phyloP scores from a whole-genome alignment of 2,888 invertebrate genomes.

The Dryobotodes eremita region DNA sequence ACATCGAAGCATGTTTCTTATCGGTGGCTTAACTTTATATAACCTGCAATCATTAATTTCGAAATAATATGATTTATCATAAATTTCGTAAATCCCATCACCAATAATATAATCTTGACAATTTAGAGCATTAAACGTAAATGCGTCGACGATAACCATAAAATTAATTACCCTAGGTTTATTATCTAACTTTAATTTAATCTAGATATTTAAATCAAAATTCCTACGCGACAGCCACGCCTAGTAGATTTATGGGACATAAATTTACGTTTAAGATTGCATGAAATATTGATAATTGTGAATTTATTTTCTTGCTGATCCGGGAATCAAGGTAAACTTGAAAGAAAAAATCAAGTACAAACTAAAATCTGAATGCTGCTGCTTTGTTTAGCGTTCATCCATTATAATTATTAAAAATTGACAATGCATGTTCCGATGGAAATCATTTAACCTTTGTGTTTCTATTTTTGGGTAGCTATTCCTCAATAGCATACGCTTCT shows the following conservation, averaged over 20 bases:
- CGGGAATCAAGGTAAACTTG: slow-evolving; percentile 22
- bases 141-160: slow-evolving; percentile 22
- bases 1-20: slow-evolving; percentile 53
- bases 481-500: background rate
- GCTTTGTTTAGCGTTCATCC: background rate
- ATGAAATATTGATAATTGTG: slow-evolving; percentile 37
- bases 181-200: slow-evolving; percentile 36
- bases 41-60: slow-evolving; percentile 39
- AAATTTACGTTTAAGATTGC: slow-evolving; percentile 47
- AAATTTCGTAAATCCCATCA: slow-evolving; percentile 25
- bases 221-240: slow-evolving; percentile 40
- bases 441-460: background rate
- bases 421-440: background rate
- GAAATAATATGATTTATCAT: slow-evolving; percentile 31
- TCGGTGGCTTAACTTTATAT: slow-evolving; percentile 47
- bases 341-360: background rate
- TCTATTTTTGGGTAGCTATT: background rate
- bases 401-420: background rate
- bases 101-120: slow-evolving; percentile 16
- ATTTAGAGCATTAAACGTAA: slow-evolving; percentile 24
- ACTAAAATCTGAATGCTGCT: background rate
- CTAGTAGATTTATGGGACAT: slow-evolving; percentile 53
- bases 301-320: slow-evolving; percentile 38
- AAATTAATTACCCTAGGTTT: slow-evolving; percentile 41
- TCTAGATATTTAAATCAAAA: slow-evolving; percentile 54